These are phyloP conservation scores for Epizoanthus rinbou DNA, from an alignment of 92 coral and sea anemone genomes.

Conservation along the genomic window DNA sequence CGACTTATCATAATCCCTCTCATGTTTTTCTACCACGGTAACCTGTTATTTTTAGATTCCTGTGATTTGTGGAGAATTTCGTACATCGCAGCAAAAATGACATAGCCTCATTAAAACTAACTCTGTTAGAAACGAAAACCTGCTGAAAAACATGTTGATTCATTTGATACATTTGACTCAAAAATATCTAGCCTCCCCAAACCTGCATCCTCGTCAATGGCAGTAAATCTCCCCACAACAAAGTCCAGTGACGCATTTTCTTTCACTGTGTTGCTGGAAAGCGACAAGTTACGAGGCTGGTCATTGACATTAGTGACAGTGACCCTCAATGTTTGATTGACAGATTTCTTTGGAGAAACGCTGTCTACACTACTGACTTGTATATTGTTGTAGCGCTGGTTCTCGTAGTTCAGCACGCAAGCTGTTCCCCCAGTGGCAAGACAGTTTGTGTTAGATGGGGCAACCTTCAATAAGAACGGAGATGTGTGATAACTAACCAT, in stretches of 20 bases:
- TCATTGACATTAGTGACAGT: conserved; percentile 69
- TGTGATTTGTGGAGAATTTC: too few relatives aligned
- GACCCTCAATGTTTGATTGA: conserved; percentile 54
- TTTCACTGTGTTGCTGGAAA: conserved; percentile 73
- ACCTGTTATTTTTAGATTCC: too few relatives aligned
- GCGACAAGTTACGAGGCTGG: conserved; percentile 74
- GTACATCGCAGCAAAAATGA: too few relatives aligned
- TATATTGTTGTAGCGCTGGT: conserved; percentile 52
- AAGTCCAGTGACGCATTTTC: conserved; percentile 77
- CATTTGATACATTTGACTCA: too few relatives aligned
- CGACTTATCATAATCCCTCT: too few relatives aligned
- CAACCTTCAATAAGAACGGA: conserved; percentile 48
- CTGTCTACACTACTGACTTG: conserved; percentile 84
- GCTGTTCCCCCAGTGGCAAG: conserved; percentile 66
- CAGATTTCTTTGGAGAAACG: conserved; percentile 76
- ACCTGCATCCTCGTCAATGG: conserved; percentile 69
- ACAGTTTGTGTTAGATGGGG: conserved; percentile 71
- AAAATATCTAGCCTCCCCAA: too few relatives aligned
- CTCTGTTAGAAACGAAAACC: too few relatives aligned
- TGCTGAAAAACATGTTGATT: too few relatives aligned
- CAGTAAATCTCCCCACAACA: conserved; percentile 66
- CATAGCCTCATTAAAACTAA: too few relatives aligned
- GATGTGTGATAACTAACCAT: too few relatives aligned
- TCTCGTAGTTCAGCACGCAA: conserved; percentile 73
- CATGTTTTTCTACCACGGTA: too few relatives aligned